Evolutionary conservation across 1,140 invertebrate species (phyloP).

Genomic region (Drosophila sulfurigaster): DNA sequence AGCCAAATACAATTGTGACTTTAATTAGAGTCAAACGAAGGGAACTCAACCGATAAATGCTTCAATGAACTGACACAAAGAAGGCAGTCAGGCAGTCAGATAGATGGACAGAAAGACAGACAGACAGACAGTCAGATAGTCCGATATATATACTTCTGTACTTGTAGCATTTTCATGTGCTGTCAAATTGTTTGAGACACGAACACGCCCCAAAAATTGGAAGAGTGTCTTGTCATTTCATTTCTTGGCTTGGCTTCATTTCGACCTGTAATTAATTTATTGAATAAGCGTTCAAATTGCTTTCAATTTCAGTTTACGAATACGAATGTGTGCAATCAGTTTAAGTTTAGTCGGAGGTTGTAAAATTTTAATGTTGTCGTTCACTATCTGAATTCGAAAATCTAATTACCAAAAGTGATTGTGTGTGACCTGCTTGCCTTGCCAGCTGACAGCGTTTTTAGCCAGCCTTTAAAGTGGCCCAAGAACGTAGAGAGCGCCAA

Average conservation of each 20-base stretch:
- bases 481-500: slow-evolving; percentile 24
- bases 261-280: slow-evolving; percentile 77
- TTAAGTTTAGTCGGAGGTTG: slow-evolving; percentile 54
- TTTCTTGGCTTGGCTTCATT: slow-evolving; percentile 3
- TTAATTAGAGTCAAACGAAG: slow-evolving; percentile 62
- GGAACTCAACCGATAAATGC: slow-evolving; percentile 7
- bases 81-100: slow-evolving; percentile 21
- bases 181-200: slow-evolving; percentile 36
- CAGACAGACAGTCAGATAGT: slow-evolving; percentile 22
- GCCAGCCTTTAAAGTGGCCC: slow-evolving; percentile 50
- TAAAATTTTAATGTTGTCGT: slow-evolving; percentile 81
- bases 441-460: slow-evolving; percentile 61
- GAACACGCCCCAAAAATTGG: slow-evolving; percentile 16
- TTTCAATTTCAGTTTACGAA: slow-evolving; percentile 48
- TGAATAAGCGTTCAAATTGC: slow-evolving; percentile 54
- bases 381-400: slow-evolving; percentile 74
- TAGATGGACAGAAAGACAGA: background rate
- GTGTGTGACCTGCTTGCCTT: slow-evolving; percentile 50
- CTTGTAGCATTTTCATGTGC: slow-evolving; percentile 14
- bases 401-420: slow-evolving; percentile 81
- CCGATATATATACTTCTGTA: slow-evolving; percentile 1
- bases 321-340: slow-evolving; percentile 26
- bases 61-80: slow-evolving; percentile 24
- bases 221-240: slow-evolving; percentile 56
- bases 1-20: slow-evolving; percentile 57